Conservation (phyloP, 2,888 invertebrate species). For the Melanchra persicariae region DNA sequence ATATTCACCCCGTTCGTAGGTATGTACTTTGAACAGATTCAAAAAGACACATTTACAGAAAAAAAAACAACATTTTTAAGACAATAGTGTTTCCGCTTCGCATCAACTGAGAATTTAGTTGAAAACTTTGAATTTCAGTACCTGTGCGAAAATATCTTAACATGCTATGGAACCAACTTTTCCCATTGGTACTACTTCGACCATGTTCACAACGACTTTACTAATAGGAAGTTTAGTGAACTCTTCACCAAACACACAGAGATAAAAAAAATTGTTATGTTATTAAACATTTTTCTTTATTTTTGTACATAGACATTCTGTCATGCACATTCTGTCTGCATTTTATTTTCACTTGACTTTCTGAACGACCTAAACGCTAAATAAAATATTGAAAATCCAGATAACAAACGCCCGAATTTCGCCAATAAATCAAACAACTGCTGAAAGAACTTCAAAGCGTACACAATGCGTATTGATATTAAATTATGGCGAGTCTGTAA, state of each 20-base stretch:
- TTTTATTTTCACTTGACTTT: background rate
- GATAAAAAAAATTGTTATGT: too few relatives aligned
- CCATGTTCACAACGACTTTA: slow-evolving; percentile 3
- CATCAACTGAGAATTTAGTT: background rate
- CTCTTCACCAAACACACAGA: too few relatives aligned
- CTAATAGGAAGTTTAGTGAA: slow-evolving; percentile 22
- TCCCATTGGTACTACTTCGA: background rate
- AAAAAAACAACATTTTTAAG: background rate
- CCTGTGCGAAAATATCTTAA: background rate
- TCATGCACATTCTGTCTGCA: too few relatives aligned
- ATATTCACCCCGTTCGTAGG: too few relatives aligned
- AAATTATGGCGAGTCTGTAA: slow-evolving; percentile 26
- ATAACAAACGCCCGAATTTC: slow-evolving; percentile 1
- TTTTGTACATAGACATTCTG: background rate
- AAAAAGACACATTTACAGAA: background rate
- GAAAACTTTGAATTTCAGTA: background rate
- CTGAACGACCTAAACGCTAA: background rate
- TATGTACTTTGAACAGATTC: too few relatives aligned
- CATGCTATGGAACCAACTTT: background rate
- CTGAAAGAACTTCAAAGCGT: slow-evolving; percentile 38
- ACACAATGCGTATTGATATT: slow-evolving; percentile 23
- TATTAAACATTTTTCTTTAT: too few relatives aligned
- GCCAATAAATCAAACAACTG: slow-evolving; percentile 18
- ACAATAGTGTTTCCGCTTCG: too few relatives aligned
- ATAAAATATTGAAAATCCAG: slow-evolving; percentile 2